Evolutionary conservation across 2,888 invertebrate genomes (phyloP).

Genomic region (Pecten maximus): DNA sequence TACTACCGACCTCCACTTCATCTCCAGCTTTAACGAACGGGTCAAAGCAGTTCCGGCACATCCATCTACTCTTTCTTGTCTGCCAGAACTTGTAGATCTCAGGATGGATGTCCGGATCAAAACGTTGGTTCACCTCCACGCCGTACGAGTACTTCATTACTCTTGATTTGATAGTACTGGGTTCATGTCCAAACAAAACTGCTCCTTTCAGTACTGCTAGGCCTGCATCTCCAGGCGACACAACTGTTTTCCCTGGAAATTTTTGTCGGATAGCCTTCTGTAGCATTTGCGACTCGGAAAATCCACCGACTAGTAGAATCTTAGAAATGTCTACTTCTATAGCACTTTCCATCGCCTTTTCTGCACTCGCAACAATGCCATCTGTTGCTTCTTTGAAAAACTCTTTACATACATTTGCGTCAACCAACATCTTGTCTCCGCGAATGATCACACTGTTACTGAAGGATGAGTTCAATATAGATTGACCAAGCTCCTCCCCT

Average conservation of each 20-base stretch:
- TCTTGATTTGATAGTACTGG: constrained; percentile 40
- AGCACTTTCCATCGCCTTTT: constrained; percentile 33
- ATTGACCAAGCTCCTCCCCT: constrained; percentile 39
- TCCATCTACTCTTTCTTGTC: neutral
- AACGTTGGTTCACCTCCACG: constrained; percentile 26
- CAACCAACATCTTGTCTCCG: constrained; percentile 43
- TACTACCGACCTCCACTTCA: constrained; percentile 42
- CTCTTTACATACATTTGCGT: constrained; percentile 38
- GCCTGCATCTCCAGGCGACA: constrained; percentile 42
- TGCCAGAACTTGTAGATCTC: constrained; percentile 42
- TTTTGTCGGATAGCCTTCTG: neutral
- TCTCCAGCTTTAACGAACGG: constrained; percentile 38
- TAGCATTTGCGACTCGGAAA: constrained; percentile 48
- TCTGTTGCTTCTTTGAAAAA: constrained; percentile 46
- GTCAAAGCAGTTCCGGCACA: constrained; percentile 42
- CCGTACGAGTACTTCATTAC: constrained; percentile 43
- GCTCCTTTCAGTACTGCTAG: constrained; percentile 48
- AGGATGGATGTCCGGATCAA: constrained; percentile 35
- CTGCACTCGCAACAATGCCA: constrained; percentile 40
- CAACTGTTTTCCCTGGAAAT: constrained; percentile 38
- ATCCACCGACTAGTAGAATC: constrained; percentile 47
- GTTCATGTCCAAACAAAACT: constrained; percentile 46
- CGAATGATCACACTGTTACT: constrained; percentile 25
- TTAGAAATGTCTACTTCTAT: constrained; percentile 28
- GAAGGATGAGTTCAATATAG: constrained; percentile 37